Evolutionary conservation across 2,888 invertebrate species (phyloP), one percentile per base, ranked within the genome.

Genomic region (Altica lythri): DNA sequence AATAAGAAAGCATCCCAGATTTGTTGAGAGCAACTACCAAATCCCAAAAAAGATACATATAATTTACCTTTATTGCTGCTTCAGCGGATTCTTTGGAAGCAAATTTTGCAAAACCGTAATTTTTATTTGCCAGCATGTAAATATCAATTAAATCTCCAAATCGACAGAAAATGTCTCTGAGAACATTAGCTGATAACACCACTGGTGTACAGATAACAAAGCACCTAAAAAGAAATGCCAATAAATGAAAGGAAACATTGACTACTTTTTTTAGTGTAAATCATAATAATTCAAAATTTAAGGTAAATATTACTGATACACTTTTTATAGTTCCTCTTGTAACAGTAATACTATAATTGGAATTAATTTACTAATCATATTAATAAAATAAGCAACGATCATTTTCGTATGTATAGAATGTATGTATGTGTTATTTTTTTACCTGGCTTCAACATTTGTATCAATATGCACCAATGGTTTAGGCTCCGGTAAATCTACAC

Each of bases 31-130:
- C 4, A 29, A 29, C 29, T 2, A n/a, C n/a, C n/a, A n/a, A n/a
- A n/a, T n/a, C n/a, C n/a, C 3, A 35, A 9, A 38, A 32, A 37
- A 46, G 10, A 18, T 25, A 22, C 9, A 2, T 27, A 10, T 25
- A 13, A 30, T 16, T 65, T 76, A 85, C 86, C 76, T 79, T 80
- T 38, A 90, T 89, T 1, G 92, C 92, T 65, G 83, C 81, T 62
- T 86, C 83, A 1, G 95, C 95, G 57, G 90, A 86, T 29, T 86
- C 83, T 46, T 80, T 81, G 40, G 80, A 81, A 2, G 92, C 88
- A 77, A 89, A 95, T 68, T 92, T 91, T 4, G 92, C 95, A 77
- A 93, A 95, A 0, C 95, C 95, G 75, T 92, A 94, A 69, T 92
- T 95, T 72, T 92, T 90, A 71, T 93, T 90, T 40, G 88, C 88